Conservation (phyloP, 2,888 invertebrate genomes). For the Hypena proboscidalis region DNA sequence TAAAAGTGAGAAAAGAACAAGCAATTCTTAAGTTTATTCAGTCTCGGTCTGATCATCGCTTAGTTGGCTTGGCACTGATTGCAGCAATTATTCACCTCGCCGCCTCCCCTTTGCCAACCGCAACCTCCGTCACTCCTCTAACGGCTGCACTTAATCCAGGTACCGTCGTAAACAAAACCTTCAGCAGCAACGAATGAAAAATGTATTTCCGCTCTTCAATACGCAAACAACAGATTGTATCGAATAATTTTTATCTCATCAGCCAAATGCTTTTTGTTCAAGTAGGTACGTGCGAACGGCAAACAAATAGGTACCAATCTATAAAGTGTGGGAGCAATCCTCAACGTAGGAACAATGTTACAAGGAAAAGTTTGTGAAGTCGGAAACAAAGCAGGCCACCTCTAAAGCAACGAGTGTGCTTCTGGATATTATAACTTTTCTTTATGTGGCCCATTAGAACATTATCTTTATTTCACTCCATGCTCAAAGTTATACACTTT, state of each 20-base stretch:
- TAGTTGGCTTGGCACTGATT: conserved; percentile 73
- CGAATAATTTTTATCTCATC: conserved; percentile 56
- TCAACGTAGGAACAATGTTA: conserved; percentile 61
- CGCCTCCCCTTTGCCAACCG: conserved; percentile 59
- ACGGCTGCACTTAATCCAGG: conserved; percentile 58
- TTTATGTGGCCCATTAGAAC: conserved; percentile 56
- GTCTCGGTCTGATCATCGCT: conserved; percentile 52
- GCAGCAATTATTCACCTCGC: conserved; percentile 74
- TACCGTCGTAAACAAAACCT: conserved; percentile 37
- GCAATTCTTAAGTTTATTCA: conserved; percentile 44
- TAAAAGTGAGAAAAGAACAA: conserved; percentile 17
- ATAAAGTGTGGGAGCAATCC: conserved; percentile 62
- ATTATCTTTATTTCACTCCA: conserved; percentile 53
- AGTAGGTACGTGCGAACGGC: conserved; percentile 51
- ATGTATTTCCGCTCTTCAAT: conserved; percentile 7
- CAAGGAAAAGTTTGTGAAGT: conserved; percentile 64
- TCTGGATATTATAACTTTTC: conserved; percentile 60
- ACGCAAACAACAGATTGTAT: conserved; percentile 19
- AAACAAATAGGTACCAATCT: conserved; percentile 59
- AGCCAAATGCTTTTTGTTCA: conserved; percentile 53
- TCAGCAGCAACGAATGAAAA: conserved; percentile 39
- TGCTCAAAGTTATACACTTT: conserved; percentile 33
- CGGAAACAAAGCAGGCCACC: conserved; percentile 68
- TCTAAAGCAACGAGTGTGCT: conserved; percentile 61
- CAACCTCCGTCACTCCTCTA: conserved; percentile 55